Base-by-base conservation (phyloP, 2,888 invertebrate genomes). In the Pyrocoelia pectoralis region DNA sequence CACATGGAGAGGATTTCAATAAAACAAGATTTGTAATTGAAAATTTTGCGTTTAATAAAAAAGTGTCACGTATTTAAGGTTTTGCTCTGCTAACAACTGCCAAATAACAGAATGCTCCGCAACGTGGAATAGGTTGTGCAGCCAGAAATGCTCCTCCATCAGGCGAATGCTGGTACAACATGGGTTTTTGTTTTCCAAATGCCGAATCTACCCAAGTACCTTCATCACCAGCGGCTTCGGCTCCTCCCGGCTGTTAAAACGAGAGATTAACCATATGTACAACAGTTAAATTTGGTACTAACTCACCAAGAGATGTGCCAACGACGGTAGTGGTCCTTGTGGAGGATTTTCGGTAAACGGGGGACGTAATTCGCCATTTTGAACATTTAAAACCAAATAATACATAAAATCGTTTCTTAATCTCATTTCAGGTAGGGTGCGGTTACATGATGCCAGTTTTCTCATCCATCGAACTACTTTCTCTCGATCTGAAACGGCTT, bases 61-160 rank as follows among this genome's bases (percentile, higher is more conserved):
- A 24, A 15, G 12, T 2, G 9, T 15, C 19, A 53, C n/a, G n/a
- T n/a, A n/a, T 19, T 28, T 24, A 33, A 14, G 63, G 58, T 56
- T 64, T 64, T 13, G 72, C 67, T 60, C 70, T 73, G 64, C 77
- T 81, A 3, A 85, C 81, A 18, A 86, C 85, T 3, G 86, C 85
- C 50, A 86, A 76, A 72, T 86, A 86, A 73, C 85, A 86, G 75
- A 86, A 86, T 0, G 85, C 85, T 1, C 86, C 86, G 72, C 84
- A 84, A 67, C 84, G 79, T 1, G 86, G 86, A 2, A 86, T 82
- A 1, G 86, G 86, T 68, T 86, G 86, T 0, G 84, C 80, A 0
- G 85, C 83, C 48, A 86, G 75, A 75, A 86, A 86, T 6, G 83
- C 84, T 1, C 86, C 86, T 1, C 85, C 85, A 72, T 86, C 86